phyloP scores from a whole-genome alignment of 2,888 invertebrate genomes.

The Drosophila kanekoi region DNA sequence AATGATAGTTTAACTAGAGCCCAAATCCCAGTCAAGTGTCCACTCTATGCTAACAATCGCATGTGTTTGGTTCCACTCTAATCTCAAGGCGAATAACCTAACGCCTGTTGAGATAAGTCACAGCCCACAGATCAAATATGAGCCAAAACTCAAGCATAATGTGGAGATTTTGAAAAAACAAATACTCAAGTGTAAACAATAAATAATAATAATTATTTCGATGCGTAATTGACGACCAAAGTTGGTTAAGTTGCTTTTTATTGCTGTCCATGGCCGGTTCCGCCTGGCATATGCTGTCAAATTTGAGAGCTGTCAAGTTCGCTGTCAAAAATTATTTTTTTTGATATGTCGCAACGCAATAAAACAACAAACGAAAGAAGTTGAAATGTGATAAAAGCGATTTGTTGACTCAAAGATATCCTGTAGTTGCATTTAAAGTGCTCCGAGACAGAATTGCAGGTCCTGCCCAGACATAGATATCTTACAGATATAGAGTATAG shows the following conservation, averaged over 20 bases:
- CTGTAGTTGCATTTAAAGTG: not conserved
- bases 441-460: not conserved
- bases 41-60: slow-evolving; percentile 5
- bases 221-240: slow-evolving; percentile 63
- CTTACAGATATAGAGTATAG: no score
- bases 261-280: slow-evolving; percentile 28
- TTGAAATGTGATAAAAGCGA: not conserved
- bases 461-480: no score
- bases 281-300: slow-evolving; percentile 68
- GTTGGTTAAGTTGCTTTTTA: slow-evolving; percentile 29
- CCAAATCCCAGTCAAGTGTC: slow-evolving; percentile 24
- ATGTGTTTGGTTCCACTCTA: slow-evolving; percentile 18
- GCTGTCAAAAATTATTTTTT: slow-evolving; percentile 40
- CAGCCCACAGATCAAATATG: slow-evolving; percentile 15
- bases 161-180: slow-evolving; percentile 35
- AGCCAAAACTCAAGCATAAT: slow-evolving; percentile 9
- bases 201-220: slow-evolving; percentile 69
- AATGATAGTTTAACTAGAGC: slow-evolving; percentile 13
- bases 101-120: slow-evolving; percentile 22
- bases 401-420: not conserved
- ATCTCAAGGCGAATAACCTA: slow-evolving; percentile 41
- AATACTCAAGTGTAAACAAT: slow-evolving; percentile 72
- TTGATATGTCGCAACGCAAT: slow-evolving; percentile 12
- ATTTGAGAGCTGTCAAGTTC: slow-evolving; percentile 61
- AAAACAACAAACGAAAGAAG: slow-evolving; percentile 10